Evolutionary conservation across 2,888 invertebrate species (phyloP).

Genomic region (Eupithecia insigniata): DNA sequence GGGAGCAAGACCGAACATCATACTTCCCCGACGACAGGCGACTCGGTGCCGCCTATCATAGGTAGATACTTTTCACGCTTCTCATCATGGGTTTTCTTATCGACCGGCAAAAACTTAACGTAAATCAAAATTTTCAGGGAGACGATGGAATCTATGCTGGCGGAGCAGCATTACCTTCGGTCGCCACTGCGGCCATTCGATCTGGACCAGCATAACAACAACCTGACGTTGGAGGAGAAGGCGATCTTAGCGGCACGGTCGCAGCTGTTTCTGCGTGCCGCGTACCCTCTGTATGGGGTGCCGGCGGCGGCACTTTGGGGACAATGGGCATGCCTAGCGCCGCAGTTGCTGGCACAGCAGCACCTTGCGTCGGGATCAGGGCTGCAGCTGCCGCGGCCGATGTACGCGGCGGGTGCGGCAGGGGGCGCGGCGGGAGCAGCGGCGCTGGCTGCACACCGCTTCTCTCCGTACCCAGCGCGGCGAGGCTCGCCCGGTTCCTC

Average conservation of each 20-base stretch:
- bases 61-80: slow-evolving; percentile 68
- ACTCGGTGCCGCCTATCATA: slow-evolving; percentile 80
- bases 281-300: slow-evolving; percentile 85
- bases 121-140: slow-evolving; percentile 85
- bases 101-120: slow-evolving; percentile 47
- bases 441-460: slow-evolving; percentile 83
- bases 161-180: slow-evolving; percentile 92
- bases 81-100: slow-evolving; percentile 37
- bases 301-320: slow-evolving; percentile 87
- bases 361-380: slow-evolving; percentile 83
- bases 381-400: slow-evolving; percentile 79
- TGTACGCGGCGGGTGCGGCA: slow-evolving; percentile 74
- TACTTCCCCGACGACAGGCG: slow-evolving; percentile 82
- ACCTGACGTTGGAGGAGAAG: slow-evolving; percentile 90
- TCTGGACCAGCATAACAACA: slow-evolving; percentile 88
- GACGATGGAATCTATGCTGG: slow-evolving; percentile 95
- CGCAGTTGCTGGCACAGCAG: slow-evolving; percentile 87
- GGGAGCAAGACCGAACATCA: slow-evolving; percentile 81
- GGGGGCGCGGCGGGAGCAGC: slow-evolving; percentile 51
- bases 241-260: slow-evolving; percentile 90
- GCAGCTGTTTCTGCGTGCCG: slow-evolving; percentile 88
- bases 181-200: slow-evolving; percentile 90
- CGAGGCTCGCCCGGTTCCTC: slow-evolving; percentile 83
- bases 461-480: slow-evolving; percentile 84
- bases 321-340: slow-evolving; percentile 88